Base-by-base conservation (phyloP, 1,140 invertebrate species). In the Palaemon carinicauda region DNA sequence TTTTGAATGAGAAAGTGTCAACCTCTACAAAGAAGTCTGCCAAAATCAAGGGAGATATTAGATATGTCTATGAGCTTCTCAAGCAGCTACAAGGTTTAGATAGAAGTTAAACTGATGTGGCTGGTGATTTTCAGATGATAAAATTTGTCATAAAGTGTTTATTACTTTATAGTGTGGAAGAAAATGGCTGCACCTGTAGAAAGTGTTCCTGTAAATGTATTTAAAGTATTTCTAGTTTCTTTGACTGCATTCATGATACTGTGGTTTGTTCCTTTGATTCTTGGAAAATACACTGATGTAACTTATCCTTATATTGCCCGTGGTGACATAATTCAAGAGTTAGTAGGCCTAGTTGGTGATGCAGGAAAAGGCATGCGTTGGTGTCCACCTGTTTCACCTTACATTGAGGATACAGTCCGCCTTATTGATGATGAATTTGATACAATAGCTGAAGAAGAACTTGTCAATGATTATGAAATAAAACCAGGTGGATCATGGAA, bases 401-500 rank as follows among this genome's bases (percentile, higher is more conserved):
- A 79, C 17, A 17, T 88, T 15, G 56, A 54, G n/a, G 74, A 53
- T 17, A 29, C 60, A 14, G 29, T 71, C 29, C 41, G 10, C 5
- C 29, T 79, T 10, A 29, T 83, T 10, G 52, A 50, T 41, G 65
- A 52, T 52, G 52, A 79, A 24, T 24, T 88, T 19, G 60, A 88
- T 21, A 19, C 41, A 50, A 56, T 80, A n/a, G 29, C 41, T 27
- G 53, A 82, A 85, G 75, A 78, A n/a, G 79, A 82, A 50, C 74
- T 89, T 60, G 74, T 74, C n/a, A 54, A 21, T 12, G 75, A 78
- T 19, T 52, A 75, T 50, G 31, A 89, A 53, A 75, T 91, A 29
- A 21, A 83, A 21, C 91, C 91, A 54, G 95, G 95, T 53, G 96
- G 96, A 1, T 93, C 94, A 87, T 97, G 94, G 93, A 92, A 92